Conservation (phyloP, 2,888 invertebrate genomes). For the Smittia sp. region DNA sequence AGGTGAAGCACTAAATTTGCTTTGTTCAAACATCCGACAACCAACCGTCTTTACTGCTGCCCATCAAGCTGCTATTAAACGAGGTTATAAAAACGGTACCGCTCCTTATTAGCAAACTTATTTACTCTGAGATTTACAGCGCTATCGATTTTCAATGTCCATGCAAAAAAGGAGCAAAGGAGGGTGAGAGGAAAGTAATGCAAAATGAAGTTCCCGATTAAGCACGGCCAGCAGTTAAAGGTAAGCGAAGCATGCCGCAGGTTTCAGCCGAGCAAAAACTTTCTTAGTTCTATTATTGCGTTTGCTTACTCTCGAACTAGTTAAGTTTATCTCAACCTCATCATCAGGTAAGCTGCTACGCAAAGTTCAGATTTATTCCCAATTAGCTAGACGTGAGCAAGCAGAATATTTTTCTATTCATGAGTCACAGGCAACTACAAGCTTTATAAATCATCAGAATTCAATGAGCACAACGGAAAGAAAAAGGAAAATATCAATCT, state of each 20-base stretch:
- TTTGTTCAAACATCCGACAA: no score
- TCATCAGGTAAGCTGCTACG: background rate
- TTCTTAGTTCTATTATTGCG: background rate
- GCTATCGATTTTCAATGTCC: slow-evolving; percentile 8
- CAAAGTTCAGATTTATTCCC: background rate
- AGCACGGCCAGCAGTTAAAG: background rate
- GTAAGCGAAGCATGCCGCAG: background rate
- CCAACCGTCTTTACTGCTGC: no score
- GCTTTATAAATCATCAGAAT: background rate
- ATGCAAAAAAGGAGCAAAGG: background rate
- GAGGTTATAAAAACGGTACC: background rate
- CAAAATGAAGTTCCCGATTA: background rate
- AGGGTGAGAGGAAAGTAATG: background rate
- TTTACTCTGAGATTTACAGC: background rate
- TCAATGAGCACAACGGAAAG: background rate
- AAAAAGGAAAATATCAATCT: no score
- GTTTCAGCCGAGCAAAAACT: background rate
- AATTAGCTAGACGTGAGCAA: background rate
- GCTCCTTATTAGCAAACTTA: slow-evolving; percentile 8
- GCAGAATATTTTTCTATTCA: no score
- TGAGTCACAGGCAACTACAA: background rate
- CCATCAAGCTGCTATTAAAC: background rate
- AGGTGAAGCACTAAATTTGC: no score
- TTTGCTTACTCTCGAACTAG: no score
- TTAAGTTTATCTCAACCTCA: no score